Evolutionary conservation across 2,113 vertebrate species (phyloP).

Genomic region (Chlamydotis undulata): DNA sequence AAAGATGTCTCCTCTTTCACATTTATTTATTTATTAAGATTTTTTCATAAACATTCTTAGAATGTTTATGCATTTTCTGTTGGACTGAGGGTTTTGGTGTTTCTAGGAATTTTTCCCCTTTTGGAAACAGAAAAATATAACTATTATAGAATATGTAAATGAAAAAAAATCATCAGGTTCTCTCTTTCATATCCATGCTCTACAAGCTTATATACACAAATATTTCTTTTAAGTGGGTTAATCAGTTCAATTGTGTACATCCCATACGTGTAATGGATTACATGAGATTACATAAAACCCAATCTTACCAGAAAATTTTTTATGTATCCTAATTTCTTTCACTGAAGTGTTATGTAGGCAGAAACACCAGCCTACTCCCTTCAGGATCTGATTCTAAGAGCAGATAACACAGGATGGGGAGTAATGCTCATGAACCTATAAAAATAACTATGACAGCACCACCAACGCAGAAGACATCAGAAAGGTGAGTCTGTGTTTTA

Average conservation of each 20-base stretch:
- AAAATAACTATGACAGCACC: background rate
- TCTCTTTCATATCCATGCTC: background rate
- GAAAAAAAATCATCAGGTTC: background rate
- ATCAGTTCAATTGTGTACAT: background rate
- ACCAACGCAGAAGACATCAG: background rate
- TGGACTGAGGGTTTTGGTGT: background rate
- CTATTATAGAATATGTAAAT: background rate
- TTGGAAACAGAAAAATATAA: background rate
- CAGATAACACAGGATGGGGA: background rate
- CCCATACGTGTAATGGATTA: background rate
- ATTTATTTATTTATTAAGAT: slow-evolving; percentile 40
- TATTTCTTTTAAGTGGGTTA: background rate
- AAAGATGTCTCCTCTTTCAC: slow-evolving; percentile 34
- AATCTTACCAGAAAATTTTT: background rate
- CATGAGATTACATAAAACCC: background rate
- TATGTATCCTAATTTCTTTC: background rate
- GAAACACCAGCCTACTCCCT: background rate
- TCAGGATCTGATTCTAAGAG: background rate
- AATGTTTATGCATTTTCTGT: background rate
- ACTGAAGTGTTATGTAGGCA: background rate
- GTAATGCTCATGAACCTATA: background rate
- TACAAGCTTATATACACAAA: background rate
- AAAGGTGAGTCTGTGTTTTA: background rate
- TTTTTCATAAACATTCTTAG: slow-evolving; percentile 10
- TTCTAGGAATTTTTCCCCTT: background rate